Evolutionary conservation across 64 coral and sea anemone species (phyloP), one percentile per base, ranked within the genome.

Genomic region (Montipora sp.): DNA sequence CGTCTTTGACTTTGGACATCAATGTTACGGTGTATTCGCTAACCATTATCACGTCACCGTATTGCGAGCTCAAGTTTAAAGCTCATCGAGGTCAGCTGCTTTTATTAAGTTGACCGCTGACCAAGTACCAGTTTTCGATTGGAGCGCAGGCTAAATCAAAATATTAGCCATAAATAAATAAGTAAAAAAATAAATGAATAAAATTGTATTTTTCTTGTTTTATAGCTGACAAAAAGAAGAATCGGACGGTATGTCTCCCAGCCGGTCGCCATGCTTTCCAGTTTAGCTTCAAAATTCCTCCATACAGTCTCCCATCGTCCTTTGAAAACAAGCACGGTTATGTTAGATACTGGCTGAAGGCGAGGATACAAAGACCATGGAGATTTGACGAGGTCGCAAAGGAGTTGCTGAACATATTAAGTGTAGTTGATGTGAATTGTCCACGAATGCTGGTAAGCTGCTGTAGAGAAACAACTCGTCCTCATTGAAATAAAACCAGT

Each of bases 231-330:
- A 81, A 88, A 12, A 94, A 89, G 63, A 94, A 90, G 61, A 89
- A 48, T 8, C 47, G 59, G 23, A 47, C 15, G 36, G 46, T 23
- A 10, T 66, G 59, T n/a, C 82, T 96, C 16, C 80, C 88, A 27
- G 76, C 48, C 14, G 95, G 95, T 48, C 91, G 80, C 21, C 95
- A 96, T 79, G 92, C 75, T 13, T 72, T 96, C 11, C 84, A 94
- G 48, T 96, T 96, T 80, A 82, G 83, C 53, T 96, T 96, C 81
- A 96, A 94, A 50, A 88, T 96, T 21, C 95, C 95, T 49, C 81
- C 95, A 10, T 96, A 94, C 77, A 96, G 92, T 66, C 95, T 96
- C 36, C 95, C 95, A 75, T 96, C 95, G 79, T 96, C 95, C 83
- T 96, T 96, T 83, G 95, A 96, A 51, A 94, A 92, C 82, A 90